These are phyloP conservation scores for Neria commutata DNA, from an alignment of 2,888 invertebrate species.

Conservation along the genomic window DNA sequence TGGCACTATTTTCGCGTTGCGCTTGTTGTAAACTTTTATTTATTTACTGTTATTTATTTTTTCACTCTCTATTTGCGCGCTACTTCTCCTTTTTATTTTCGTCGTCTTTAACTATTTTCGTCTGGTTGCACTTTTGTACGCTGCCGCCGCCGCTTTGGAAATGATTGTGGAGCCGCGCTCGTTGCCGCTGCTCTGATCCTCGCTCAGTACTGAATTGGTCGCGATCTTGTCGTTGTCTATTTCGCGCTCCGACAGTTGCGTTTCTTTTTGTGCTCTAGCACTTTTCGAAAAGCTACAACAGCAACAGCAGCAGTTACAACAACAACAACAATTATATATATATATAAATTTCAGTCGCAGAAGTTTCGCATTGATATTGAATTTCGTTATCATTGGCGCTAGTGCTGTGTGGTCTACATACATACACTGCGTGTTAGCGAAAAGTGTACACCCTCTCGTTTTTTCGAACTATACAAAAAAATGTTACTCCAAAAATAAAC, in stretches of 20 bases:
- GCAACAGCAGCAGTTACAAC: no score
- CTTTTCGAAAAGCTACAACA: slow-evolving; percentile 24
- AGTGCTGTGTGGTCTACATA: neutral
- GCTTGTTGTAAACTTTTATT: no score
- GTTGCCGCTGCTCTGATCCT: neutral
- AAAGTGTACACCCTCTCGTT: no score
- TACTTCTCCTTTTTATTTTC: neutral
- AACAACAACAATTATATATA: neutral
- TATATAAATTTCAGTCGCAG: slow-evolving; percentile 21
- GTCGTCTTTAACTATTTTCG: neutral
- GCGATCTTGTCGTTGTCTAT: slow-evolving; percentile 40
- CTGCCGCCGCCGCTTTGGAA: slow-evolving; percentile 4
- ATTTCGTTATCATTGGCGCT: slow-evolving; percentile 37
- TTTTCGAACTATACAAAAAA: neutral
- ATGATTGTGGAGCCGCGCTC: slow-evolving; percentile 20
- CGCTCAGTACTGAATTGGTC: slow-evolving; percentile 36
- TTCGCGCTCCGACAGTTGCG: slow-evolving; percentile 34
- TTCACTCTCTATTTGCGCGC: neutral
- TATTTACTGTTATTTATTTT: neutral
- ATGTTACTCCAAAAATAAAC: neutral
- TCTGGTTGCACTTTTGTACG: neutral
- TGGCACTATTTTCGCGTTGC: no score
- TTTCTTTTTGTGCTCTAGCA: slow-evolving; percentile 38
- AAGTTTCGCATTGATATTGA: slow-evolving; percentile 49
- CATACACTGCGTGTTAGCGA: neutral